Evolutionary conservation across 2,797 vertebrate species (phyloP), one percentile per base, ranked within the genome.

Genomic region (Hapalemur alaotrensis): DNA sequence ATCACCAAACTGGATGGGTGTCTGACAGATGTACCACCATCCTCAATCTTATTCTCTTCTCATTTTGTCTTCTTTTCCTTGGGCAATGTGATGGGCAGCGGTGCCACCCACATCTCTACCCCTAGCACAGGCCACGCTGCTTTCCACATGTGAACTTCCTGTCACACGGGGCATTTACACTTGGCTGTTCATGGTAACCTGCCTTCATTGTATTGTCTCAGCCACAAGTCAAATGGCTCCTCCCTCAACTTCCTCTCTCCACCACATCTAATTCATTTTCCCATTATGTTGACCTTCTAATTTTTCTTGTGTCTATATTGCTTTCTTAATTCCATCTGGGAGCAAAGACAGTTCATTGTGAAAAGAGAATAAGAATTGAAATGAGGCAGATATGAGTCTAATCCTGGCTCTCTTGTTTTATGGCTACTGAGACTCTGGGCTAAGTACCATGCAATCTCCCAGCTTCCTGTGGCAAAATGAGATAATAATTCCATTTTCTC

Each of bases 281-380:
- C 48, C 65, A 70, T 96, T 93, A 93, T 73, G 78, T 73, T 61
- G 30, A 61, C 72, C 54, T 92, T 25, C 35, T 73, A 38, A 8
- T 69, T 97, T 94, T 63, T 91, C 93, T 78, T 72, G 75, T 76
- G 46, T 70, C 54, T 82, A 12, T 94, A 82, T 79, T 83, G 73
- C 82, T 94, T 72, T 93, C 87, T 94, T 30, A 20, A 48, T 63
- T 81, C 46, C 80, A 50, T 93, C 14, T 46, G 15, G 35, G 46
- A 32, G 32, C 7, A 75, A 93, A 89, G 81, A 57, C 12, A 70
- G 57, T 48, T 97, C 65, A 54, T 61, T 91, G 32, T 72, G 70
- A 91, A 89, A 94, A 52, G 52, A 88, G 20, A 95, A 10, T 48
- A 80, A 63, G 52, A 94, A 7, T 50, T 82, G 63, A 89, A 89